Evolutionary conservation across 2,113 vertebrate species (phyloP).

Genomic region (Syngnathoides biaculeatus): DNA sequence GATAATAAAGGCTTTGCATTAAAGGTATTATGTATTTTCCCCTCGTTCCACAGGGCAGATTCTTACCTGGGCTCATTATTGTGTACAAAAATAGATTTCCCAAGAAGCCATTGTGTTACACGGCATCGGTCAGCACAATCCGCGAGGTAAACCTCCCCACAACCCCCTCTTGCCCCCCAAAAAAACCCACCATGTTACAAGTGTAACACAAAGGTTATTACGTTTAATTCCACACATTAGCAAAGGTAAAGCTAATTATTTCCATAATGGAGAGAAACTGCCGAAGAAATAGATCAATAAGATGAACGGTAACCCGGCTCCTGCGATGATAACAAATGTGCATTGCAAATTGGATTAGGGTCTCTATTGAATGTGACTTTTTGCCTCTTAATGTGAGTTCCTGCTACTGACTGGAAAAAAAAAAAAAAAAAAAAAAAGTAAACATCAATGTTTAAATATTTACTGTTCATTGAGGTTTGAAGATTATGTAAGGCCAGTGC

Average conservation of each 20-base stretch:
- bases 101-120: conserved; percentile 61
- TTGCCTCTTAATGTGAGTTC: conserved; percentile 47
- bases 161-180: too few species aligned
- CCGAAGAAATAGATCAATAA: conserved; percentile 62
- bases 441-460: conserved; percentile 44
- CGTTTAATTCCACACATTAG: conserved; percentile 62
- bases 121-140: conserved; percentile 71
- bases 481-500: neutral
- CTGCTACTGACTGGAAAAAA: conserved; percentile 40
- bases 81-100: conserved; percentile 68
- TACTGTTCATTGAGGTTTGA: conserved; percentile 26
- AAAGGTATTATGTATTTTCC: conserved; percentile 65
- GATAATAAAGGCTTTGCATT: conserved; percentile 77
- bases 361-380: conserved; percentile 28
- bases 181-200: conserved; percentile 32
- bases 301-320: conserved; percentile 55
- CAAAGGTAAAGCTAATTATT: conserved; percentile 65
- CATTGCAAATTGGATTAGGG: conserved; percentile 48
- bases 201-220: conserved; percentile 54
- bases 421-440: conserved; percentile 40
- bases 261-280: conserved; percentile 69
- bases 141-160: conserved; percentile 38
- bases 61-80: conserved; percentile 63
- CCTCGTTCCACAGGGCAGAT: conserved; percentile 56
- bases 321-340: conserved; percentile 55